A percentile compares a stretch with the other conserved stretches of the same genome.
Conservation (phyloP, 2,797 vertebrate species). For the Poecilia gillii region DNA sequence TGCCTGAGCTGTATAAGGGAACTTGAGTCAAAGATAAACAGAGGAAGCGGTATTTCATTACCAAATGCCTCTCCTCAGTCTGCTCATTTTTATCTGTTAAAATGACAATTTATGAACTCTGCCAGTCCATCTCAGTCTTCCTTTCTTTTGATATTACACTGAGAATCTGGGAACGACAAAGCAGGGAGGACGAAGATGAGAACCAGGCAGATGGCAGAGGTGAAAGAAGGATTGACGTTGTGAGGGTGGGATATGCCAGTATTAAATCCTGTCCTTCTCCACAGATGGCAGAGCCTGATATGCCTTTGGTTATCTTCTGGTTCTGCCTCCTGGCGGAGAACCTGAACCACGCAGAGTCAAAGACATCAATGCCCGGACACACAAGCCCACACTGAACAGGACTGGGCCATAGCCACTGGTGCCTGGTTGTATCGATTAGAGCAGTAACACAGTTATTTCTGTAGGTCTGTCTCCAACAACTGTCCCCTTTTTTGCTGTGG, state of each 20-base stretch:
- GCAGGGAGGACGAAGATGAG: conserved; percentile 4
- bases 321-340: conserved; percentile 54
- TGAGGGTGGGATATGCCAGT: conserved; percentile 43
- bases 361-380: conserved; percentile 15
- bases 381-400: conserved; percentile 39
- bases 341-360: conserved; percentile 33
- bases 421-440: conserved; percentile 79
- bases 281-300: conserved; percentile 63
- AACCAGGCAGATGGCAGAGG: conserved; percentile 17
- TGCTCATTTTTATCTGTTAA: conserved; percentile 29
- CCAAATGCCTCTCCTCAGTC: conserved; percentile 33
- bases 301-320: conserved; percentile 64
- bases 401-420: conserved; percentile 67
- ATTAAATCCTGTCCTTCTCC: conserved; percentile 60
- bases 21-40: conserved; percentile 37
- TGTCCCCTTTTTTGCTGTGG: conserved; percentile 57
- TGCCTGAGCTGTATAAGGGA: conserved; percentile 12
- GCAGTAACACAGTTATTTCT: conserved; percentile 78
- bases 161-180: conserved; percentile 34
- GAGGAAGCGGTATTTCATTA: conserved; percentile 47
- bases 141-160: conserved; percentile 28
- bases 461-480: conserved; percentile 72
- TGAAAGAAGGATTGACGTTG: conserved; percentile 31
- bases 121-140: conserved; percentile 13
- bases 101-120: conserved; percentile 45